These are phyloP conservation scores for Gobius niger DNA, from an alignment of 2,113 vertebrate genomes.

Conservation along the genomic window DNA sequence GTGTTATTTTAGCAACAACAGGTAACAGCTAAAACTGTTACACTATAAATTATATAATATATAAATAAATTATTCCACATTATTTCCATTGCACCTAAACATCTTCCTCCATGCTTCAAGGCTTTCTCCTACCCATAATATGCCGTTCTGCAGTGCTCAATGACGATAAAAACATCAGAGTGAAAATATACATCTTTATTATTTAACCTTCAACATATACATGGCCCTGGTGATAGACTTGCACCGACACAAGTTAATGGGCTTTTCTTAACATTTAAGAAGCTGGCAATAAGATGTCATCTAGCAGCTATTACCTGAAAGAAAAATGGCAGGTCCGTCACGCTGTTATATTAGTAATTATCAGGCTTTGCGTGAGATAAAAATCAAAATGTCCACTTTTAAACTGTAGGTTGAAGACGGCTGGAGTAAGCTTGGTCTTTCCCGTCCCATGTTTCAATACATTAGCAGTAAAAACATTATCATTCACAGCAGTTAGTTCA, in stretches of 20 bases:
- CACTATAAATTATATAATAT: no score
- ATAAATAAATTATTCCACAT: no score
- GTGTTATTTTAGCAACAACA: no score
- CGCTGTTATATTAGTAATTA: background rate
- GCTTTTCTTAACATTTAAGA: background rate
- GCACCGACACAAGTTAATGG: constrained; percentile 15
- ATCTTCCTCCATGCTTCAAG: background rate
- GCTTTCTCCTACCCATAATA: background rate
- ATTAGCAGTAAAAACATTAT: background rate
- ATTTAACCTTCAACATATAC: constrained; percentile 13
- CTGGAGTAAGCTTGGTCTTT: background rate
- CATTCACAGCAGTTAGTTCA: no score
- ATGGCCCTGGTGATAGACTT: background rate
- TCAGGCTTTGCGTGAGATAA: background rate
- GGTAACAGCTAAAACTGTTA: no score
- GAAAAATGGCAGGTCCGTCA: background rate
- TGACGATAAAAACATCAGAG: constrained; percentile 11
- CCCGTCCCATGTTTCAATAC: background rate
- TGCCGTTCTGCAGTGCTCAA: background rate
- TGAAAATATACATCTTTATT: constrained; percentile 55
- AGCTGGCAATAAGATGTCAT: background rate
- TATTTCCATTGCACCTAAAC: no score
- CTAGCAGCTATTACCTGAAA: background rate
- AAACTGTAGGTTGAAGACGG: background rate
- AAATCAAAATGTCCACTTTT: constrained; percentile 2